Evolutionary conservation across 2,113 vertebrate species (phyloP).

Genomic region (Ranitomeya imitator): DNA sequence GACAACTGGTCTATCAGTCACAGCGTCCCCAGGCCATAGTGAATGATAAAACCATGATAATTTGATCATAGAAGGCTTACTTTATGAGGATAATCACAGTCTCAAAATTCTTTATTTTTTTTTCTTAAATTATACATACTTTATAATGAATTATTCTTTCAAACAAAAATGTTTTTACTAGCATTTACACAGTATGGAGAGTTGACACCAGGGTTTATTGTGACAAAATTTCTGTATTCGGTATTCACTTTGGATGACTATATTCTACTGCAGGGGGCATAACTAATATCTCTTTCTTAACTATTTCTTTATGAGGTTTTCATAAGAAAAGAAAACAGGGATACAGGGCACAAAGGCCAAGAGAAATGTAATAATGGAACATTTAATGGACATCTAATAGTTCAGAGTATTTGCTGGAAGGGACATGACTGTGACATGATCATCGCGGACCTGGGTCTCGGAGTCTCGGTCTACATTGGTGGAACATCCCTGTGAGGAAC

Average conservation of each 20-base stretch:
- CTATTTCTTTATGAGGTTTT: too few relatives aligned
- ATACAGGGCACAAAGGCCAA: neutral
- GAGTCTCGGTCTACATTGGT: neutral
- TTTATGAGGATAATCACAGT: neutral
- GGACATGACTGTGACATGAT: neutral
- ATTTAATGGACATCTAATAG: neutral
- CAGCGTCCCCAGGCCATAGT: too few relatives aligned
- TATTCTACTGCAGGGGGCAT: neutral
- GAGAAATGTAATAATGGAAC: neutral
- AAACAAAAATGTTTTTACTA: neutral
- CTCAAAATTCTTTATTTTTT: too few relatives aligned
- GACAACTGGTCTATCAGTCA: too few relatives aligned
- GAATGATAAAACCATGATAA: too few relatives aligned
- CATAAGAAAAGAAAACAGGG: neutral
- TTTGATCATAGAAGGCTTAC: too few relatives aligned
- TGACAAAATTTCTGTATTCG: neutral
- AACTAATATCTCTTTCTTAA: too few relatives aligned
- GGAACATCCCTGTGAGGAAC: too few relatives aligned
- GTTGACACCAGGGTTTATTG: neutral
- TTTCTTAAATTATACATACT: neutral
- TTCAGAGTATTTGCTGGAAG: neutral
- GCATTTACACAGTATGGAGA: neutral
- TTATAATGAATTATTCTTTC: neutral
- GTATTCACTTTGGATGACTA: neutral
- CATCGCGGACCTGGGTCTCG: neutral